phyloP scores from a whole-genome alignment of 2,888 invertebrate species.

The Oxycera nigricornis region DNA sequence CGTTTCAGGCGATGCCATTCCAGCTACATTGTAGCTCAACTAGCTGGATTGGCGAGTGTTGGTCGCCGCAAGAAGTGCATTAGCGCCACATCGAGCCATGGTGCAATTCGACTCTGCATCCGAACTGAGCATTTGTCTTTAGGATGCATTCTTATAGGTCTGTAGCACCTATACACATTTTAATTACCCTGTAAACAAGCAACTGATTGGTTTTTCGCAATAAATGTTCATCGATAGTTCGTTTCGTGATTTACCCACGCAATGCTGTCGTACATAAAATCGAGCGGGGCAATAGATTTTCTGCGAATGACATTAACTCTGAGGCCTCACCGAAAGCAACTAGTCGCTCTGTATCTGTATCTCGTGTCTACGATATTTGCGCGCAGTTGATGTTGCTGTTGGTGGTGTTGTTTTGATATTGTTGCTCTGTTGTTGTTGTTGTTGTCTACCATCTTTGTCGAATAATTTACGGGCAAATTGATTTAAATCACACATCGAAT shows the following conservation, averaged over 20 bases:
- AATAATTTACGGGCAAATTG: constrained; percentile 35
- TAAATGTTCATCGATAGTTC: constrained; percentile 34
- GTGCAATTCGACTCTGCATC: not conserved
- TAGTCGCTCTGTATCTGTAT: not conserved
- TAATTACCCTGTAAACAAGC: constrained; percentile 35
- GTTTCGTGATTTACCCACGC: constrained; percentile 32
- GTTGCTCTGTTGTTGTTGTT: not conserved
- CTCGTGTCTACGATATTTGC: not conserved
- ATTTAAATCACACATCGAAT: constrained; percentile 36
- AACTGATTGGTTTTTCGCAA: constrained; percentile 37
- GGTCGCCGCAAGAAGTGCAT: too few relatives aligned
- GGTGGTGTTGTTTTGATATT: not conserved
- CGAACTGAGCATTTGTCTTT: not conserved
- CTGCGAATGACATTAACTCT: constrained; percentile 21
- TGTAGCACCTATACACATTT: constrained; percentile 18
- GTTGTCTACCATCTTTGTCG: constrained; percentile 25
- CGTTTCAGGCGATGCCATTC: too few relatives aligned
- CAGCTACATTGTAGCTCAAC: not conserved
- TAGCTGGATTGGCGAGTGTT: not conserved
- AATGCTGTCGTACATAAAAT: constrained; percentile 32
- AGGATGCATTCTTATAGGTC: not conserved
- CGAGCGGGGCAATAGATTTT: constrained; percentile 22
- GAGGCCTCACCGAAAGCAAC: constrained; percentile 5
- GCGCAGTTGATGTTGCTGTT: too few relatives aligned
- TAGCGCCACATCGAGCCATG: too few relatives aligned